phyloP scores from a whole-genome alignment of 2,113 vertebrate genomes.

The Chamaetylas fuelleborni region DNA sequence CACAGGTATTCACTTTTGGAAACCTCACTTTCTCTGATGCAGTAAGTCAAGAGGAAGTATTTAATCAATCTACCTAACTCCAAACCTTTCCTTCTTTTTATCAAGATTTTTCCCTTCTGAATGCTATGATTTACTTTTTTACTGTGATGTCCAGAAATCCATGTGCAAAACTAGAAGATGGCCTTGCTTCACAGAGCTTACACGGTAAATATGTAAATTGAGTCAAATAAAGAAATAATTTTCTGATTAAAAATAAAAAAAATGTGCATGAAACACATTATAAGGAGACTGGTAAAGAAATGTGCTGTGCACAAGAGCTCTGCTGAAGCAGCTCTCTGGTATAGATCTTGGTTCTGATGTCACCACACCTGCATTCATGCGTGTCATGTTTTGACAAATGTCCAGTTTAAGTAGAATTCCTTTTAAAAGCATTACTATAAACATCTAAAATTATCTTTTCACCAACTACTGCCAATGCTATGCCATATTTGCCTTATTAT shows the following conservation, averaged over 20 bases:
- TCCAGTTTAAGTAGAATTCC: not conserved
- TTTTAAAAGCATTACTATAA: not conserved
- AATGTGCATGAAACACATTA: accelerated
- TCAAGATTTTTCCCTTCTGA: not conserved
- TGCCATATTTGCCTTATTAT: not conserved
- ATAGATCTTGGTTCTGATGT: not conserved
- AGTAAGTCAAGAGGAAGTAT: not conserved
- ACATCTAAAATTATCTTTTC: not conserved
- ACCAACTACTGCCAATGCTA: not conserved
- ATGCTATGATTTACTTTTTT: not conserved
- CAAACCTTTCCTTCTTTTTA: not conserved
- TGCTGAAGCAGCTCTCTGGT: not conserved
- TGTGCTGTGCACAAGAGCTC: not conserved
- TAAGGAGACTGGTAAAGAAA: not conserved
- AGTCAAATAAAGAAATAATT: not conserved
- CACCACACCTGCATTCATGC: not conserved
- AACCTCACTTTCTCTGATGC: not conserved
- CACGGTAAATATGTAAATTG: not conserved
- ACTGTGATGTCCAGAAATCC: not conserved
- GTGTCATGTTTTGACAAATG: not conserved
- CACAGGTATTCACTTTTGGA: not conserved
- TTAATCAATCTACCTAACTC: not conserved
- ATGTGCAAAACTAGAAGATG: not conserved
- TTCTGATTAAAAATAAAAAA: not conserved
- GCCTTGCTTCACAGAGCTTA: not conserved